Evolutionary conservation across 2,888 invertebrate species (phyloP).

Genomic region (Zonitis immaculata): DNA sequence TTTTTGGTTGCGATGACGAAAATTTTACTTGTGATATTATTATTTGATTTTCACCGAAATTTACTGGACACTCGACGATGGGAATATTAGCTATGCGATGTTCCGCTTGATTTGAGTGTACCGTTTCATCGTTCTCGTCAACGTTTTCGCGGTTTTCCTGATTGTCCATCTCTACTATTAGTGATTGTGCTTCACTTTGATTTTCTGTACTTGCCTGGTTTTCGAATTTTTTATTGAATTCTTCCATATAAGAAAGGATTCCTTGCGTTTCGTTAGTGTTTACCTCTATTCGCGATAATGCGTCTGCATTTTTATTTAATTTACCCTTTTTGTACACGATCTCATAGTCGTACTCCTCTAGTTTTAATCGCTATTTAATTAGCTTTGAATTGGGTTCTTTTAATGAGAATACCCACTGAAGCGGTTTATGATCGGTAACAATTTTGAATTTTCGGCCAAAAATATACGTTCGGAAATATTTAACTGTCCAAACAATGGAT

Average conservation of each 20-base stretch:
- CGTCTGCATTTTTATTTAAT: background rate
- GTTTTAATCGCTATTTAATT: background rate
- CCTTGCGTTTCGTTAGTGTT: too few relatives aligned
- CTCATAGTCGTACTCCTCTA: conserved; percentile 1
- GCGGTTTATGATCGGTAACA: conserved; percentile 5
- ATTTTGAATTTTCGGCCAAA: conserved; percentile 20
- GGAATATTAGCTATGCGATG: conserved; percentile 12
- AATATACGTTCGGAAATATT: conserved; percentile 31
- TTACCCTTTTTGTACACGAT: conserved; percentile 2
- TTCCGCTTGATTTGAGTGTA: conserved; percentile 15
- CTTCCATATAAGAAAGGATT: too few relatives aligned
- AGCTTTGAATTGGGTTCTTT: conserved; percentile 16
- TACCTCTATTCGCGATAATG: too few relatives aligned
- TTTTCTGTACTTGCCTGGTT: conserved; percentile 1
- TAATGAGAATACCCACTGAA: conserved; percentile 1
- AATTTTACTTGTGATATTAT: conserved; percentile 9
- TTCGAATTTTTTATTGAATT: too few relatives aligned
- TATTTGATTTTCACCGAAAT: conserved; percentile 20
- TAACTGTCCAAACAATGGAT: conserved; percentile 24
- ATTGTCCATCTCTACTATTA: conserved; percentile 7
- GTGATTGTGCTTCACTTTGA: conserved; percentile 8
- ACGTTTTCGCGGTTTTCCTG: background rate
- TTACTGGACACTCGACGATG: conserved; percentile 13
- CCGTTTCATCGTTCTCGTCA: background rate
- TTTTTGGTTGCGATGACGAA: conserved; percentile 14